Percentiles rank a stretch among this genome's conserved stretches.
phyloP scores from a whole-genome alignment of 2,888 invertebrate species.

The Parnassius glacialis region DNA sequence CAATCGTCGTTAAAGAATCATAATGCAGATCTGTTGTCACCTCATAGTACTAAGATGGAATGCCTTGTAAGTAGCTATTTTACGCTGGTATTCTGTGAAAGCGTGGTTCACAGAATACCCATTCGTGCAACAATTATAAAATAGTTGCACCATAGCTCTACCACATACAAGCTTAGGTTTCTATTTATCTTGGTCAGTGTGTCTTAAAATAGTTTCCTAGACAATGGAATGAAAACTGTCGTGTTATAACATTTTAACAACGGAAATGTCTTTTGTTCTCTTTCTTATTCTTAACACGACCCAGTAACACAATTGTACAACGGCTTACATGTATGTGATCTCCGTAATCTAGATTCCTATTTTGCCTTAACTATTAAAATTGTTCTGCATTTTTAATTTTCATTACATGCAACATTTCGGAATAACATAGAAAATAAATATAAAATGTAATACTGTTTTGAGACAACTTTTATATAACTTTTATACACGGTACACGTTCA shows the following conservation, averaged over 20 bases:
- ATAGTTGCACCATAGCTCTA: too few species aligned
- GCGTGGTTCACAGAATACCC: too few species aligned
- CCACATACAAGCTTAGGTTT: not conserved
- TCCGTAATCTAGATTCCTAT: constrained; percentile 1
- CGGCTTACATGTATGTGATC: not conserved
- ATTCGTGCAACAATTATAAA: too few species aligned
- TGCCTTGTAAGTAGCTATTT: too few species aligned
- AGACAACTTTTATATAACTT: too few species aligned
- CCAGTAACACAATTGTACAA: constrained; percentile 16
- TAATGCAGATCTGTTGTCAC: too few species aligned
- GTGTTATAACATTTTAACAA: constrained; percentile 21
- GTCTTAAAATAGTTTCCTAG: constrained; percentile 22
- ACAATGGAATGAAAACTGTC: constrained; percentile 20
- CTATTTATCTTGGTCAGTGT: constrained; percentile 6
- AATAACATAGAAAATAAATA: too few species aligned
- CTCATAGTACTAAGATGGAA: too few species aligned
- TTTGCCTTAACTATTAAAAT: not conserved
- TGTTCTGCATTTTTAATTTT: not conserved
- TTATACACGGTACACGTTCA: too few species aligned
- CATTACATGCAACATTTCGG: not conserved
- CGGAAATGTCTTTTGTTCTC: constrained; percentile 20
- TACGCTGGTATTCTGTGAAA: too few species aligned
- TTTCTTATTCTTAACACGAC: constrained; percentile 22
- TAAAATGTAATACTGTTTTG: too few species aligned
- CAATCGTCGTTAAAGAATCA: too few species aligned